These are phyloP conservation scores for Ceratoteleas bidentatus DNA, from an alignment of 1,140 invertebrate species.

Conservation along the genomic window DNA sequence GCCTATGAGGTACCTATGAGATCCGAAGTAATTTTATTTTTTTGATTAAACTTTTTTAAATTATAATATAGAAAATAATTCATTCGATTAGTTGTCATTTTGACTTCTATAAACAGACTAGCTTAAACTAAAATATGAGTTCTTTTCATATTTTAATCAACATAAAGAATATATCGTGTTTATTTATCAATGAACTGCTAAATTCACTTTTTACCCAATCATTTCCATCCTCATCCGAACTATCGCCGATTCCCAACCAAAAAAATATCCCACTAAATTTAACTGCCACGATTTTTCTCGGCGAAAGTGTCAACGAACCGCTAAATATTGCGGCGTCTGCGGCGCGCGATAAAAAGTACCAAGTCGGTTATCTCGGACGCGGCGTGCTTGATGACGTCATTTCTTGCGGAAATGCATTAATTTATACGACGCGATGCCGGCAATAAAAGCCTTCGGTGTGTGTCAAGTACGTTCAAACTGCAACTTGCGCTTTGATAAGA, in stretches of 20 bases:
- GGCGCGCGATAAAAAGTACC: slow-evolving; percentile 47
- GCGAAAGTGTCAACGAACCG: slow-evolving; percentile 46
- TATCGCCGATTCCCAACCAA: background rate
- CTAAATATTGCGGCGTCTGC: slow-evolving; percentile 39
- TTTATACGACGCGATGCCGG: slow-evolving; percentile 70
- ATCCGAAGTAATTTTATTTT: no score
- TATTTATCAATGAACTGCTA: no score
- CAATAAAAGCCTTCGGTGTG: slow-evolving; percentile 60
- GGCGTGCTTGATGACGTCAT: slow-evolving; percentile 72
- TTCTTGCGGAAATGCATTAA: slow-evolving; percentile 78
- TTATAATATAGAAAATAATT: no score
- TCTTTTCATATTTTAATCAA: no score
- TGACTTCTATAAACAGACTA: no score
- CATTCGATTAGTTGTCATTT: no score
- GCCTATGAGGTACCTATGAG: no score
- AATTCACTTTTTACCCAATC: background rate
- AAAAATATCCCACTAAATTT: no score
- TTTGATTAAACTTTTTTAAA: no score
- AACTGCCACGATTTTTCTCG: no score
- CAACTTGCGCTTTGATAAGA: slow-evolving; percentile 30
- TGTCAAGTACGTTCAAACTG: slow-evolving; percentile 46
- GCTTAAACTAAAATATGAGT: no score
- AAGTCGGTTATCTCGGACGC: slow-evolving; percentile 55
- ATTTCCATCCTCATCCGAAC: background rate
- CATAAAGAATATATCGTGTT: no score